These are phyloP conservation scores for Scalopus aquaticus DNA, from an alignment of 2,113 vertebrate genomes.

Conservation along the genomic window DNA sequence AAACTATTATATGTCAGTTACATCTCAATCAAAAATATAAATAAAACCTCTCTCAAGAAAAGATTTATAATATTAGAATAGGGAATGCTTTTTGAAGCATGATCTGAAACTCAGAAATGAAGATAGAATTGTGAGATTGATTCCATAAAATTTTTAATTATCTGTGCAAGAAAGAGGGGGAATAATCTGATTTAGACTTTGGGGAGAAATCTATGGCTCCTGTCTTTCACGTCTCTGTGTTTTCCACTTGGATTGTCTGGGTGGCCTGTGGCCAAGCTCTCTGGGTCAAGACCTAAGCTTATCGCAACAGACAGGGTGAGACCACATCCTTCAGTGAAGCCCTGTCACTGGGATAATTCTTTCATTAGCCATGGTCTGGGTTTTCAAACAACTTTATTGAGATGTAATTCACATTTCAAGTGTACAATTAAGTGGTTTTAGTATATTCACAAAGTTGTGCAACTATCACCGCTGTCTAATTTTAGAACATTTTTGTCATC, in stretches of 20 bases:
- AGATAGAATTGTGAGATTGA: not conserved
- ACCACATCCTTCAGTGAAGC: not conserved
- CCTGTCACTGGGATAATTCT: not conserved
- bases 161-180: not conserved
- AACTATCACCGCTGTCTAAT: not conserved
- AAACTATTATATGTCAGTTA: not conserved
- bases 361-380: not conserved
- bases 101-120: constrained; percentile 40
- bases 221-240: not conserved
- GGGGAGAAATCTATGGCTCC: not conserved
- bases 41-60: not conserved
- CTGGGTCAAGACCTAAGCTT: not conserved
- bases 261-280: not conserved
- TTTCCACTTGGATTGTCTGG: not conserved
- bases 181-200: not conserved
- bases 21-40: not conserved
- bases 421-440: not conserved
- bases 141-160: not conserved
- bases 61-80: not conserved
- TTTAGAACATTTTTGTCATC: constrained; percentile 42
- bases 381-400: not conserved
- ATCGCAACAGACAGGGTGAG: not conserved
- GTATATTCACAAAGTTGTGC: not conserved
- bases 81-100: not conserved
- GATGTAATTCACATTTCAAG: not conserved